Conservation (phyloP, 2,797 vertebrate genomes). For the Danionella dracula region DNA sequence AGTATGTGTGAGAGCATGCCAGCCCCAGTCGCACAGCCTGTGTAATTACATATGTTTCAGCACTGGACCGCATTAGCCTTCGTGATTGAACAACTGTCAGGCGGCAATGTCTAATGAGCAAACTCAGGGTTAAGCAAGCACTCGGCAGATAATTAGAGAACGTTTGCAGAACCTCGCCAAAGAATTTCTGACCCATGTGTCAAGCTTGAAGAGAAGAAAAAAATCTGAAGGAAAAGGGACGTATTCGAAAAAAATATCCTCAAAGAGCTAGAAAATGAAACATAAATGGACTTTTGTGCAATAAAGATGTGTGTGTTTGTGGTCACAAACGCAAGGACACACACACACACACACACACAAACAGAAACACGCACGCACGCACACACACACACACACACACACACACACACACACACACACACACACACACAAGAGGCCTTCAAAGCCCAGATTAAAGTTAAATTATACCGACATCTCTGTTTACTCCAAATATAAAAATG, state of each 20-base stretch:
- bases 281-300: background rate
- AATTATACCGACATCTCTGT: conserved; percentile 40
- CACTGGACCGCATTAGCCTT: conserved; percentile 38
- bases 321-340: conserved; percentile 6
- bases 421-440: conserved; percentile 18
- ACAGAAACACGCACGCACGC: no score
- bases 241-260: background rate
- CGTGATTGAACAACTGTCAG: conserved; percentile 44
- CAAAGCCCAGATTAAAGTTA: conserved; percentile 44
- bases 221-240: conserved; percentile 8
- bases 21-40: conserved; percentile 16
- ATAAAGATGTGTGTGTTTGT: background rate
- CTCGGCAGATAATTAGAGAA: conserved; percentile 43
- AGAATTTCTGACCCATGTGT: conserved; percentile 16
- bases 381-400: conserved; percentile 7
- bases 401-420: conserved; percentile 5
- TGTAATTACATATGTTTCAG: conserved; percentile 40
- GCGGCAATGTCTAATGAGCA: conserved; percentile 43
- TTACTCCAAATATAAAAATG: conserved; percentile 42
- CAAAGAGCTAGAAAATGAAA: conserved; percentile 9
- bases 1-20: background rate
- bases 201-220: conserved; percentile 1
- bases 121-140: conserved; percentile 46
- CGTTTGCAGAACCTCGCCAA: conserved; percentile 27
- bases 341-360: no score